These are phyloP conservation scores for Drosophila orena DNA, from an alignment of 1,140 invertebrate species.

Conservation along the genomic window DNA sequence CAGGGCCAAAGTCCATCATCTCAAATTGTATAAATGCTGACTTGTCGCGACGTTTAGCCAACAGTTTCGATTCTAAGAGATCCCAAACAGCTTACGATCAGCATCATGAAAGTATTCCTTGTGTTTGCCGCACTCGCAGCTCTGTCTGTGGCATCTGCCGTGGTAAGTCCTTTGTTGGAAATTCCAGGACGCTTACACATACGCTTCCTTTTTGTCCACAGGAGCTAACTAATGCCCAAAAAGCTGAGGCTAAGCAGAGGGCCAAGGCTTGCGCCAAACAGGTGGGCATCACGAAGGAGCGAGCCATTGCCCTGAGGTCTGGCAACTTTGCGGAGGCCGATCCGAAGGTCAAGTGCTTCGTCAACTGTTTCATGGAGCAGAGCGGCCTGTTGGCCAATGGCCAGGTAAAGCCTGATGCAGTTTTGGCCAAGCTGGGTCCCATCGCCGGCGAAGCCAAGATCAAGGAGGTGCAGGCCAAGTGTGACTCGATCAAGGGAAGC, in stretches of 20 bases:
- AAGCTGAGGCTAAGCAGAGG: neutral
- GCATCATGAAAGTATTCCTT: slow-evolving; percentile 50
- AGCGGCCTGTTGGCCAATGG: slow-evolving; percentile 50
- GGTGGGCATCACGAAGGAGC: slow-evolving; percentile 68
- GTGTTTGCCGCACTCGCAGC: slow-evolving; percentile 29
- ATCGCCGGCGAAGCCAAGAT: slow-evolving; percentile 46
- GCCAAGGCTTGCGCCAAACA: slow-evolving; percentile 31
- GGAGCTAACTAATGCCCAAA: slow-evolving; percentile 27
- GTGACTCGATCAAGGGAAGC: slow-evolving; percentile 48
- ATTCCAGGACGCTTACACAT: neutral
- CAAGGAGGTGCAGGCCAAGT: slow-evolving; percentile 54
- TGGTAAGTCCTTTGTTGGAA: slow-evolving; percentile 24
- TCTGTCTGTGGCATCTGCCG: slow-evolving; percentile 15
- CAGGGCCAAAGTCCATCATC: neutral
- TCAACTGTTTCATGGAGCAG: slow-evolving; percentile 71
- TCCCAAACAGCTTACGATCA: slow-evolving; percentile 5
- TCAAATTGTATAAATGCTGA: slow-evolving; percentile 22
- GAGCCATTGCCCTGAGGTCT: slow-evolving; percentile 37
- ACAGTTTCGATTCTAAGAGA: slow-evolving; percentile 11
- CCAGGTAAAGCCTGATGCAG: slow-evolving; percentile 48
- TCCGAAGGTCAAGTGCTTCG: slow-evolving; percentile 65
- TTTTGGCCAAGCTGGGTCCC: slow-evolving; percentile 45
- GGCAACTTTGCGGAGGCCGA: slow-evolving; percentile 60
- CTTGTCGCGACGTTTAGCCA: neutral
- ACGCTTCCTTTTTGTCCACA: neutral